Percentiles rank a stretch among this genome's conserved stretches.
These are phyloP conservation scores for Hydractinia symbiolongicarpus DNA, from an alignment of 30 jellyfish, hydroid and myxozoan genomes.

Conservation along the genomic window DNA sequence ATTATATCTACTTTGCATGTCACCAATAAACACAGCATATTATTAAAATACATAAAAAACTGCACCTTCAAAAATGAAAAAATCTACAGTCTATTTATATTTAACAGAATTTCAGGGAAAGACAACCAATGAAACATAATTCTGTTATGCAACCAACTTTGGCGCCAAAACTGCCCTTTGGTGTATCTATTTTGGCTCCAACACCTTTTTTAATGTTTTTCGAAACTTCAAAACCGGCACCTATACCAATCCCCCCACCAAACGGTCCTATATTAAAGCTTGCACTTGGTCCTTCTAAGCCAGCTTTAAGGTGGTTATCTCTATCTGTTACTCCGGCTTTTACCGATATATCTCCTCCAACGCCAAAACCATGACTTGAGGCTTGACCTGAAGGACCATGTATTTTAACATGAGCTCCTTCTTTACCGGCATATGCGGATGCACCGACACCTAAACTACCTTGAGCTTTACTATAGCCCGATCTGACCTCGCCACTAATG, in stretches of 20 bases:
- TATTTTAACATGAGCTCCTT: constrained; percentile 1
- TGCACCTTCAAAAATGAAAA: no score
- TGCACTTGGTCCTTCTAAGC: background rate
- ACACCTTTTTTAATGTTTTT: background rate
- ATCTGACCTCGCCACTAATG: background rate
- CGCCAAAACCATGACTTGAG: background rate
- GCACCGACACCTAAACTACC: background rate
- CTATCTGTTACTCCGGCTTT: background rate
- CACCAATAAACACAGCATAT: no score
- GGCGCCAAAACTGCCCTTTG: background rate
- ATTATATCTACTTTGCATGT: no score
- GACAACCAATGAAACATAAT: background rate
- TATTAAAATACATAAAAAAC: no score
- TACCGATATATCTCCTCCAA: background rate
- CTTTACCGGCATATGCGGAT: background rate
- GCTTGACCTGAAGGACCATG: background rate
- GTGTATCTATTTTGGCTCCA: constrained; percentile 8
- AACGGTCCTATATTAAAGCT: background rate
- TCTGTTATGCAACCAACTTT: constrained; percentile 15
- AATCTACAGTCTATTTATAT: no score
- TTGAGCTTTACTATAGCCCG: background rate
- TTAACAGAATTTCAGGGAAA: background rate
- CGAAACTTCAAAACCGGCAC: background rate
- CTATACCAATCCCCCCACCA: constrained; percentile 4
- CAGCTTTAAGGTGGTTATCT: background rate